A percentile compares a stretch with the other conserved stretches of the same genome.
Evolutionary conservation across 2,888 invertebrate species (phyloP).

Genomic region (Archips crataeganus): DNA sequence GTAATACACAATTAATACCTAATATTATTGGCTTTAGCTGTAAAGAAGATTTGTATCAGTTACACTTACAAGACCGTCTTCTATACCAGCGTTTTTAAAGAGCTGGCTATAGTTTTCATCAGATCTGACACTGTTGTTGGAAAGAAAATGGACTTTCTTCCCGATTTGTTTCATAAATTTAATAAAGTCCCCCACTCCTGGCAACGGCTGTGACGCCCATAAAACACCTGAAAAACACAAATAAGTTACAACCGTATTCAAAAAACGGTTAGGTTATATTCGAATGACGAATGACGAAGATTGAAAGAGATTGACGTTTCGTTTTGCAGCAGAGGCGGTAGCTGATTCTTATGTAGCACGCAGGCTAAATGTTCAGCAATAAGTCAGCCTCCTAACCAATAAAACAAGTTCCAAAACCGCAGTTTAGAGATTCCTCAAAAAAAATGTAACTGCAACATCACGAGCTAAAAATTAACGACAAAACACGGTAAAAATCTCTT

Average conservation of each 20-base stretch:
- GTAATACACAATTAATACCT: too few relatives aligned
- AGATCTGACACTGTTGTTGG: constrained; percentile 80
- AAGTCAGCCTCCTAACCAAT: too few relatives aligned
- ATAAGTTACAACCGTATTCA: neutral
- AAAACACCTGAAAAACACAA: constrained; percentile 78
- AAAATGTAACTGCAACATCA: too few relatives aligned
- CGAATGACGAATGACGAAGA: neutral
- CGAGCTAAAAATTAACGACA: too few relatives aligned
- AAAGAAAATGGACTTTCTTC: constrained; percentile 81
- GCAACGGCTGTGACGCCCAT: constrained; percentile 68
- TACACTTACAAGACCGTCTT: constrained; percentile 74
- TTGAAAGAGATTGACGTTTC: neutral
- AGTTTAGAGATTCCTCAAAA: too few relatives aligned
- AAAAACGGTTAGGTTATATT: neutral
- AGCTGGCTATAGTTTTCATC: constrained; percentile 64
- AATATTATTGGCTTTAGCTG: too few relatives aligned
- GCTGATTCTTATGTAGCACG: neutral
- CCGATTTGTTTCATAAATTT: constrained; percentile 74
- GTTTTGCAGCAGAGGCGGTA: neutral
- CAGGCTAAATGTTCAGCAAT: too few relatives aligned
- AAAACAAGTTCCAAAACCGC: too few relatives aligned
- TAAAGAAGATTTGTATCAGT: neutral
- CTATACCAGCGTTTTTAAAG: constrained; percentile 65
- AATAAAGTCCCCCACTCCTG: constrained; percentile 76
- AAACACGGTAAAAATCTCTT: too few relatives aligned